These are phyloP conservation scores for Oryctolagus cuniculus DNA, from an alignment of 2,113 vertebrate species.

Conservation along the genomic window mOryCun1.1 NC_091438.1:18845501-18846000, in stretches of 20 bases:
- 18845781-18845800: rapidly evolving
- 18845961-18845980: neutral
- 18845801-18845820: neutral
- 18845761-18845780: neutral
- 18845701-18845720: no score
- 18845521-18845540: neutral
- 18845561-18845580: neutral
- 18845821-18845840: neutral
- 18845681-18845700: no score
- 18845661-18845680: neutral
- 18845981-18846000: no score
- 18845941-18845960: neutral
- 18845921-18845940: neutral
- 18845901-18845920: no score
- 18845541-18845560: no score
- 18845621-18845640: neutral
- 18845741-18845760: no score
- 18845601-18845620: no score
- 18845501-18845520: no score
- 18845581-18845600: neutral
- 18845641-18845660: no score
- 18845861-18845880: no score
- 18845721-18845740: no score
- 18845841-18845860: rapidly evolving
- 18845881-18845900: rapidly evolving